These are phyloP conservation scores for Perca fluviatilis DNA, from an alignment of 2,113 vertebrate species.

Conservation along the genomic window DNA sequence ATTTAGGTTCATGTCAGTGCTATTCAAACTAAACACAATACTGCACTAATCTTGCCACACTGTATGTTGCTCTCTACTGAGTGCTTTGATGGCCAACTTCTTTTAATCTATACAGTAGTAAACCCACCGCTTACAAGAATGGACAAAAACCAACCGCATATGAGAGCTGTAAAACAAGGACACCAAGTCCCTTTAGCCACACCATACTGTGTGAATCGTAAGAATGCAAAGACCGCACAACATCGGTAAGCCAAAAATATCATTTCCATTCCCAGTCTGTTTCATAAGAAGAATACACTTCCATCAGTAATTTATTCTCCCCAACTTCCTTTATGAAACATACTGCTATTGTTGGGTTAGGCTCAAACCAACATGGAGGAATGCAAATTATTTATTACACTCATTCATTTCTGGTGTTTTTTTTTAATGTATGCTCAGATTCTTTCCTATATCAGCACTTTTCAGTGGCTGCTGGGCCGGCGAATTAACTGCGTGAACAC, in stretches of 20 bases:
- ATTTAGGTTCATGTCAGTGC: neutral
- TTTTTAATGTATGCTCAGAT: conserved; percentile 45
- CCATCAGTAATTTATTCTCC: neutral
- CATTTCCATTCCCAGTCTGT: conserved; percentile 20
- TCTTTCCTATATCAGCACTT: conserved; percentile 41
- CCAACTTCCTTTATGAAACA: conserved; percentile 8
- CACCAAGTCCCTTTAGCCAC: conserved; percentile 15
- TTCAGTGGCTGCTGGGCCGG: conserved; percentile 35
- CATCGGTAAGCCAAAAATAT: conserved; percentile 12
- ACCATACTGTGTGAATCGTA: conserved; percentile 10
- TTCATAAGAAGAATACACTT: neutral
- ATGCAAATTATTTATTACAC: conserved; percentile 44
- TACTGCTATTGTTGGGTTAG: conserved; percentile 11
- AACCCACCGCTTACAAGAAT: conserved; percentile 15
- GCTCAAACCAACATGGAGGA: conserved; percentile 22
- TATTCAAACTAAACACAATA: conserved; percentile 5
- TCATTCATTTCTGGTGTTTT: conserved; percentile 57
- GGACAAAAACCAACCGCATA: conserved; percentile 26
- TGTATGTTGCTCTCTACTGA: conserved; percentile 10
- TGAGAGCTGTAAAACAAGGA: conserved; percentile 41
- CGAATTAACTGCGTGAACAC: conserved; percentile 40
- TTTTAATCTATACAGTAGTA: conserved; percentile 9
- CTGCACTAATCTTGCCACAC: neutral
- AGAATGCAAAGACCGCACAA: conserved; percentile 14
- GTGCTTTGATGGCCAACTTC: neutral